These are phyloP conservation scores for Dryobotodes eremita DNA, from an alignment of 2,888 invertebrate species.

Conservation along the genomic window DNA sequence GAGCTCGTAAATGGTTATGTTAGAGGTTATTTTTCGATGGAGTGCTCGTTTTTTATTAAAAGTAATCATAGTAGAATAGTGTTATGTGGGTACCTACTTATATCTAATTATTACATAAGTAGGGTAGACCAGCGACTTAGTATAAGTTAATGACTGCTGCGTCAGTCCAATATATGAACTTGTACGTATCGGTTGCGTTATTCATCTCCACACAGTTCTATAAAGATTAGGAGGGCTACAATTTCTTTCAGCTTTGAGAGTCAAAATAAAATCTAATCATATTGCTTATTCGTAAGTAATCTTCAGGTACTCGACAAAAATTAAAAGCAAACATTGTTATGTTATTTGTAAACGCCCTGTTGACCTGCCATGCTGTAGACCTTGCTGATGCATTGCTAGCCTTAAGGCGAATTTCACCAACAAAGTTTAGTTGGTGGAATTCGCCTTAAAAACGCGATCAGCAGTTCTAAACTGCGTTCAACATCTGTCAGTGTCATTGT, in stretches of 20 bases:
- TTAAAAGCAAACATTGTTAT: not conserved
- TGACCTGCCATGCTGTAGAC: not conserved
- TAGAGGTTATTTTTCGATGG: not conserved
- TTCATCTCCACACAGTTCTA: too few relatives aligned
- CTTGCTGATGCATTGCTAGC: not conserved
- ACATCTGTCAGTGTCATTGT: not conserved
- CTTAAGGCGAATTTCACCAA: not conserved
- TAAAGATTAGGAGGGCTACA: not conserved
- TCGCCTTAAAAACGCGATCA: too few relatives aligned
- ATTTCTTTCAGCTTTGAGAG: not conserved
- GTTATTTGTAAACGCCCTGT: not conserved
- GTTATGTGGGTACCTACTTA: too few relatives aligned
- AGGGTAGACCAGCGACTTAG: too few relatives aligned
- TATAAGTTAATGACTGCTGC: too few relatives aligned
- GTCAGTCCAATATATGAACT: too few relatives aligned
- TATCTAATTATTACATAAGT: too few relatives aligned
- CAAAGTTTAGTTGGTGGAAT: too few relatives aligned
- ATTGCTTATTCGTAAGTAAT: not conserved
- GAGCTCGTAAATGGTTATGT: slow-evolving; percentile 33
- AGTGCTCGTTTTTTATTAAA: not conserved
- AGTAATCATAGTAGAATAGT: not conserved
- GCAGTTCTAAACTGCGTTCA: too few relatives aligned
- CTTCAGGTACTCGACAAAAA: not conserved
- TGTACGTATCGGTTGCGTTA: too few relatives aligned
- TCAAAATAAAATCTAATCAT: not conserved